Base-by-base conservation (phyloP, 2,797 vertebrate genomes). In the Sternotherus odoratus region DNA sequence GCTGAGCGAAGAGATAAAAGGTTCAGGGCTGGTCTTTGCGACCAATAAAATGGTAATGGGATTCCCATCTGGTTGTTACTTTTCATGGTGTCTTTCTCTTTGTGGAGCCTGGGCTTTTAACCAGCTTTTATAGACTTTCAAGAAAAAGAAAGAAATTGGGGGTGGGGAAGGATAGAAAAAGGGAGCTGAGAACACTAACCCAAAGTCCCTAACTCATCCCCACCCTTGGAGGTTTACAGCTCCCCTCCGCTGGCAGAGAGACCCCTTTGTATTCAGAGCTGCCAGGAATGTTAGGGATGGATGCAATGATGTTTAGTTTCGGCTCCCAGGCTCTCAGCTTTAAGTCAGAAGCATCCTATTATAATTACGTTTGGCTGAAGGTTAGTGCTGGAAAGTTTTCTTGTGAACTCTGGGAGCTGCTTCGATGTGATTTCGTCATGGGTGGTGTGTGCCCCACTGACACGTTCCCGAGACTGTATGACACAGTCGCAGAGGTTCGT, bases 341-440 rank as follows among this genome's bases (percentile, higher is more conserved):
- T 19, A 92, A 91, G 90, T 85, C 91, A 92, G 91, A 57, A 91
- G 33, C 79, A 56, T 78, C 72, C 92, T 74, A n/a, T 87, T 96
- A 82, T 87, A 94, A 89, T 83, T 85, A 91, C 89, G 95, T 93
- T 91, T 82, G 88, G 86, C 95, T 50, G 0, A 46, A 82, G 85
- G 24, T 48, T 46, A 66, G 81, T 12, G 86, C 88, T 77, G 94
- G 93, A 88, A 90, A 92, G 74, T 91, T 48, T 53, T 30, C 19
- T 84, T 95, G 85, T 93, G 93, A 92, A 88, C 93, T 94, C 86
- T 92, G 93, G 92, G 95, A 94, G 95, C 88, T 88, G 95, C 94
- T 50, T 86, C 4, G 16, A 91, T 94, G 89, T 78, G 1, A 50
- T 90, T 88, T 81, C 7, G n/a, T 85, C 88, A 93, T 91, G 93